Evolutionary conservation across 2,113 vertebrate genomes (phyloP), one percentile per base, ranked within the genome.

Genomic region (Poeciliopsis occidentalis): DNA sequence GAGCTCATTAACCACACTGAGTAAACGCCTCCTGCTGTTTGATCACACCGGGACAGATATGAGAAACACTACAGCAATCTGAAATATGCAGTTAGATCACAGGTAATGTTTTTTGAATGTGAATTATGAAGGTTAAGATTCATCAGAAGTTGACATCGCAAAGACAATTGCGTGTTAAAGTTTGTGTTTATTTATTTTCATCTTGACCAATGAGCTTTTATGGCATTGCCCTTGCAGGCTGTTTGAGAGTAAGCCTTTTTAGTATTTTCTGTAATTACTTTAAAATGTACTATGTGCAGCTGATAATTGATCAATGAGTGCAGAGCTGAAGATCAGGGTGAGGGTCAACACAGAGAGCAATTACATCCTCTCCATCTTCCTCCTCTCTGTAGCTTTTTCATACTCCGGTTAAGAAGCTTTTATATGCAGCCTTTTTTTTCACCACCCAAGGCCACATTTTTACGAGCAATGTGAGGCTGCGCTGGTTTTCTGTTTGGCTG

Each of bases 401-500:
- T 75, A 47, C 32, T 17, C 31, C 61, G 39, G n/a, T 64, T 10
- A n/a, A 79, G 83, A 78, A 24, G 71, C 76, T 80, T 90, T 88
- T 87, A 79, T 93, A 34, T 44, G 64, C 81, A 68, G 71, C 79
- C 63, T 64, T 79, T 88, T 74, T 79, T 88, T 74, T 81, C 71
- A 85, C 81, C 78, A 78, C 87, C 80, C 92, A 93, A 91, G 91
- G 91, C 90, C 84, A 7, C 86, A 78, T 78, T 82, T 54, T 87
- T 83, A 69, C 17, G 39, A 67, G 64, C 62, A 62, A 22, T 44
- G 32, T 27, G 15, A 15, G 12, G 72, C 41, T 83, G 76, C 51
- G 24, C 27, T 6, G 17, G 44, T 47, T 19, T 37, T 47, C 17
- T 47, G 51, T n/a, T 61, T 72, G 63, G 27, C n/a, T 12, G 26